Evolutionary conservation across 2,113 vertebrate species (phyloP).

Genomic region (Columbina picui): DNA sequence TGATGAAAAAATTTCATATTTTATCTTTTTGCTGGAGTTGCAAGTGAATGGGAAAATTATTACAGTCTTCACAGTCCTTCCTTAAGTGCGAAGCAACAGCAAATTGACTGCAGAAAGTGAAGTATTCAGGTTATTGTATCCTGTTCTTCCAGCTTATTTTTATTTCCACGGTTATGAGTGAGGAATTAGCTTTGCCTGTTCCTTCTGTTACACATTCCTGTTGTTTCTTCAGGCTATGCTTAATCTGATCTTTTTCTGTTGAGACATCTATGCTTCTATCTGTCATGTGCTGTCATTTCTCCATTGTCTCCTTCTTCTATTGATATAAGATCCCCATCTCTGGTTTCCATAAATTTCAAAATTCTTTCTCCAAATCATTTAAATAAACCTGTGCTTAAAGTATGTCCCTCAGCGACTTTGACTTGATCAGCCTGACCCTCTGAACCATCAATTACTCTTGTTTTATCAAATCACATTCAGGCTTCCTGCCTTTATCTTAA

Average conservation of each 20-base stretch:
- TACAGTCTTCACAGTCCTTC: neutral
- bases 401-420: neutral
- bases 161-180: neutral
- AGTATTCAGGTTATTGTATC: neutral
- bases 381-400: neutral
- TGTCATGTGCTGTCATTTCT: neutral
- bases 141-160: neutral
- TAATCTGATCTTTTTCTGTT: neutral
- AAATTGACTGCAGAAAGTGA: neutral
- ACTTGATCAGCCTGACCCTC: neutral
- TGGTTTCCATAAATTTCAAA: neutral
- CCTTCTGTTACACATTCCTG: neutral
- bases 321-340: neutral
- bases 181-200: neutral
- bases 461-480: neutral
- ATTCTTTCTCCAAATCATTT: neutral
- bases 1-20: neutral
- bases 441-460: neutral
- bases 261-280: neutral
- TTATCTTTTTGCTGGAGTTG: neutral
- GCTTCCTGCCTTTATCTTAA: neutral
- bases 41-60: neutral
- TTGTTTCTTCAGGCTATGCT: neutral
- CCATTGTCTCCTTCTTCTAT: neutral
- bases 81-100: neutral